Conservation (phyloP, 1,140 invertebrate genomes). For the Heliconius melpomene region DNA sequence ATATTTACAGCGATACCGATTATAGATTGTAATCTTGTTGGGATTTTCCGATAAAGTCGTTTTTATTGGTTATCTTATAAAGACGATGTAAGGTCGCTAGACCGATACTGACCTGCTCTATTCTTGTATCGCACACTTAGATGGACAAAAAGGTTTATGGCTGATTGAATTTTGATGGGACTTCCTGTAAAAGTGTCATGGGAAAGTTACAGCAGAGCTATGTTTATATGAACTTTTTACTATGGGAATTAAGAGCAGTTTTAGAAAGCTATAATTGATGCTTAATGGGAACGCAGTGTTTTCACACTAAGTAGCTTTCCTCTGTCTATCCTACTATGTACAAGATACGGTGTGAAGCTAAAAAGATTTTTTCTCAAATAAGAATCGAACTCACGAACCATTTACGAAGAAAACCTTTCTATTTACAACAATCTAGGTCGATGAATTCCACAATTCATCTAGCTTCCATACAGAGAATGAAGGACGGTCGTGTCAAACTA, state of each 20-base stretch:
- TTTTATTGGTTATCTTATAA: constrained; percentile 14
- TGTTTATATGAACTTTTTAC: not conserved
- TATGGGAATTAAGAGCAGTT: not conserved
- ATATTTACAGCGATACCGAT: constrained; percentile 10
- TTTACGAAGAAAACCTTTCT: not conserved
- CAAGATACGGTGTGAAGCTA: no score
- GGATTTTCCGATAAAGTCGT: constrained; percentile 6
- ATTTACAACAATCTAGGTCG: not conserved
- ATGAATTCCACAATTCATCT: constrained; percentile 2
- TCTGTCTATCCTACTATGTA: no score
- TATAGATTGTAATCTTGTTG: constrained; percentile 7
- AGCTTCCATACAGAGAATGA: constrained; percentile 18
- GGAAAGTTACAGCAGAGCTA: not conserved
- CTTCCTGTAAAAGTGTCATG: not conserved
- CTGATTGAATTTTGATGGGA: constrained; percentile 7
- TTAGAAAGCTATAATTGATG: no score
- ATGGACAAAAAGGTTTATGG: constrained; percentile 10
- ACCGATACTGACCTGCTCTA: constrained; percentile 2
- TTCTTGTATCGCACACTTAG: constrained; percentile 10
- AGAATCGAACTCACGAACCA: not conserved
- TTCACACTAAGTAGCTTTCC: no score
- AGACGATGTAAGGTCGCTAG: constrained; percentile 1
- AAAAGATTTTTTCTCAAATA: not conserved
- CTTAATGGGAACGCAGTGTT: no score
- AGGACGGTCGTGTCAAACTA: constrained; percentile 27